Evolutionary conservation across 2,113 vertebrate genomes (phyloP).

Genomic region (Mobula hypostoma): DNA sequence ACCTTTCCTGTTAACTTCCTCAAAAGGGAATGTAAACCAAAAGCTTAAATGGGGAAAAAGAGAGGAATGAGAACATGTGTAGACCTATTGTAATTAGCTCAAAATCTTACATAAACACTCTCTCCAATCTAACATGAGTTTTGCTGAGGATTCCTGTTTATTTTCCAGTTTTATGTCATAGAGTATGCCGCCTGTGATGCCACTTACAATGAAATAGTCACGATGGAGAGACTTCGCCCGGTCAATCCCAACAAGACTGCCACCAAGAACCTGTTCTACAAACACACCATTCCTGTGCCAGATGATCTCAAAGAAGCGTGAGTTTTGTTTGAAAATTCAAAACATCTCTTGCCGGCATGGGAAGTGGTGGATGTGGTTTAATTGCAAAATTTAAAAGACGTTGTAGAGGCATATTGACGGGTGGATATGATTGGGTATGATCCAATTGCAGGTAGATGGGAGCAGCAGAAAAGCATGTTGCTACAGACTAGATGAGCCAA

Average conservation of each 20-base stretch:
- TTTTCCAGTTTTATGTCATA: conserved; percentile 78
- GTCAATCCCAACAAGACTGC: conserved; percentile 79
- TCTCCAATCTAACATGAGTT: neutral
- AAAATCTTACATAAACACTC: too few species aligned
- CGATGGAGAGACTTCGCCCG: conserved; percentile 76
- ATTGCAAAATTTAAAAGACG: too few species aligned
- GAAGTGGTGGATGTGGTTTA: too few species aligned
- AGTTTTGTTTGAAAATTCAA: conserved; percentile 46
- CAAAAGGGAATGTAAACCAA: neutral
- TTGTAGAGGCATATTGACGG: too few species aligned
- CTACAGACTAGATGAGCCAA: too few species aligned
- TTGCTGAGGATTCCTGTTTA: neutral
- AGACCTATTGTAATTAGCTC: neutral
- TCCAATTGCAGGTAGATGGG: too few species aligned
- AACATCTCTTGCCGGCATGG: too few species aligned
- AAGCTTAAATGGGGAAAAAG: neutral
- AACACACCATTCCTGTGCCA: conserved; percentile 71
- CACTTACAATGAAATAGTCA: conserved; percentile 89
- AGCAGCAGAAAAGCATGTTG: too few species aligned
- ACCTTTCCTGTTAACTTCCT: too few species aligned
- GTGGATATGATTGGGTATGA: too few species aligned
- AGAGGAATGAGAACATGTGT: neutral
- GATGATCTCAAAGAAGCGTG: conserved; percentile 82
- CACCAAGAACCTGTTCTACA: conserved; percentile 73
- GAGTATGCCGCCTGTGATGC: conserved; percentile 84